Evolutionary conservation across 2,888 invertebrate genomes (phyloP).

Genomic region (Ellobium chinense): DNA sequence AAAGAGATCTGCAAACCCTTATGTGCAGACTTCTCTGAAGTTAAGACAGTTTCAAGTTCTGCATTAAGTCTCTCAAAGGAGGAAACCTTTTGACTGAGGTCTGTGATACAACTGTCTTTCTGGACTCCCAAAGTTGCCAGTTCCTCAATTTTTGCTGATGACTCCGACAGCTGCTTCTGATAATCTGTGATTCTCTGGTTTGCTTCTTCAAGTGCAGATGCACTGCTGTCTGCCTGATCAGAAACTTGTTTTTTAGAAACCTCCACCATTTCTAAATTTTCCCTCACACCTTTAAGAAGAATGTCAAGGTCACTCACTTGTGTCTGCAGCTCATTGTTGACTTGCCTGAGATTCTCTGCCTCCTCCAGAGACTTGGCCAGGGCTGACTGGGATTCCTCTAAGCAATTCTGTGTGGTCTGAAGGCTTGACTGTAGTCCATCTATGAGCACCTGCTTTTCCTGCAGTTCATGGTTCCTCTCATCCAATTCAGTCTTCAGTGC

Average conservation of each 20-base stretch:
- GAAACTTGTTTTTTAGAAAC: background rate
- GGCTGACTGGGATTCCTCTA: background rate
- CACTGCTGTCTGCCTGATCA: background rate
- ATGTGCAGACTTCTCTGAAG: slow-evolving; percentile 3
- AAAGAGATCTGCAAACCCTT: background rate
- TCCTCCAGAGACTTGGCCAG: background rate
- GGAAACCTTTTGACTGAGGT: background rate
- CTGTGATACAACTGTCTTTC: background rate
- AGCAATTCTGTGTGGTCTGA: background rate
- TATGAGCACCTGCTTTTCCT: background rate
- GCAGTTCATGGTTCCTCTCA: background rate
- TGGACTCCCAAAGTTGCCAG: background rate
- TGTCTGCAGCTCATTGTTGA: background rate
- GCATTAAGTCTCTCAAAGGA: background rate
- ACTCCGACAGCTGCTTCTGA: background rate
- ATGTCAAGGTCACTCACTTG: slow-evolving; percentile 28
- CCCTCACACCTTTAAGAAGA: slow-evolving; percentile 10
- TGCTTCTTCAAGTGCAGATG: slow-evolving; percentile 5
- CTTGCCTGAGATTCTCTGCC: slow-evolving; percentile 7
- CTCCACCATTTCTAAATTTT: slow-evolving; percentile 4
- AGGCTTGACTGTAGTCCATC: slow-evolving; percentile 5
- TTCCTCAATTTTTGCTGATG: background rate
- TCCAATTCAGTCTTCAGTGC: slow-evolving; percentile 4
- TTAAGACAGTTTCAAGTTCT: background rate
- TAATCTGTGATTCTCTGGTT: background rate